Evolutionary conservation across 2,888 invertebrate species (phyloP), one percentile per base, ranked within the genome.

Genomic region (Mythimna vitellina): DNA sequence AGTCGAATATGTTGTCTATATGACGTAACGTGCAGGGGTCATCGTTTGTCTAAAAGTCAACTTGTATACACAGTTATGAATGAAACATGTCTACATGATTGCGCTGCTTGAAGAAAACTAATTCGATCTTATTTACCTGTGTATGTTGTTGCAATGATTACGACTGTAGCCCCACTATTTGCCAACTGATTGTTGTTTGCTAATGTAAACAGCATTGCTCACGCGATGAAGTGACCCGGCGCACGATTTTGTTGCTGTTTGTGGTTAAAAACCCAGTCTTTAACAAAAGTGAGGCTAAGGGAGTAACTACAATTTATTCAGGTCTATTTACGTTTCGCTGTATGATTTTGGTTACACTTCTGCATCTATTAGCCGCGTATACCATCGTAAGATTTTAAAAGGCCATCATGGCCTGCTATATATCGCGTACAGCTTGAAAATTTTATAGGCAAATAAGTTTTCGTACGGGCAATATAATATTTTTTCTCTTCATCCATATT

Each of bases 1-100:
- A 85, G 71, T 86, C 67, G 70, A 87, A 86, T 88, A 85, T 88
- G 85, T 88, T 80, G 86, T 88, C 77, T 81, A 72, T 74, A 66
- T 80, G 76, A 83, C 89, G 89, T 86, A 86, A 88, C 74, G 70
- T 60, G 63, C 62, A 65, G 84, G 86, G 91, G 93, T 92, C 90
- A 92, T 86, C 82, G 72, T 53, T 76, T 64, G 73, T 68, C 70
- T 71, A 74, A 77, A 83, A 78, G 71, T 82, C 74, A 82, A 70
- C 56, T 66, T 35, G 51, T 79, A 42, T 58, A 69, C 63, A 73
- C 22, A 38, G 38, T 68, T 65, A 68, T 70, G n/a, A 42, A 60
- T 66, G 32, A 54, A 82, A 78, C 46, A 54, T 61, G 65, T 64
- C 46, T 80, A 14, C 6, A 60, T 54, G 20, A 25, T 66, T n/a